Evolutionary conservation across 1,140 invertebrate species (phyloP).

Genomic region (Bombus turneri): DNA sequence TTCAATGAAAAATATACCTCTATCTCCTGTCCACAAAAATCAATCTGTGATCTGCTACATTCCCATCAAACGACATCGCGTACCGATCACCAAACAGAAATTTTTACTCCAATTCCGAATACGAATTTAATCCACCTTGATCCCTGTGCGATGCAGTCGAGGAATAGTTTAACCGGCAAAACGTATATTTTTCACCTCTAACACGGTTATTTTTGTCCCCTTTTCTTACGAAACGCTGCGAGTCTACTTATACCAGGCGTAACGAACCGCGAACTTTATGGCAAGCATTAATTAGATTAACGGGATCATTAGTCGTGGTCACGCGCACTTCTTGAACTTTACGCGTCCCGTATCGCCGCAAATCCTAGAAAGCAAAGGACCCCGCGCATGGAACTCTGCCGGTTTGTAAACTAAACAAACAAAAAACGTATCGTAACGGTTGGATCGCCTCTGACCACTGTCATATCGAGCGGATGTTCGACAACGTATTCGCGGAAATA

Average conservation of each 20-base stretch:
- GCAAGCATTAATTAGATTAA: conserved; percentile 65
- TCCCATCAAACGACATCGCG: background rate
- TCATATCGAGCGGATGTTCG: background rate
- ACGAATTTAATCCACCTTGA: background rate
- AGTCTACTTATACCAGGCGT: conserved; percentile 19
- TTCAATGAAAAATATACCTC: background rate
- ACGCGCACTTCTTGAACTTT: conserved; percentile 24
- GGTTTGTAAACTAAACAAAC: background rate
- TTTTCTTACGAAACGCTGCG: background rate
- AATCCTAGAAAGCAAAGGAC: conserved; percentile 22
- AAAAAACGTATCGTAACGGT: background rate
- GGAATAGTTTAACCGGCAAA: background rate
- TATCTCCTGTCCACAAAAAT: background rate
- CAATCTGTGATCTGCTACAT: background rate
- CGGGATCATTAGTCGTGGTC: conserved; percentile 61
- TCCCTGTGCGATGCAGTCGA: background rate
- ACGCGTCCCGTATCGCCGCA: conserved; percentile 37
- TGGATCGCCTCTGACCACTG: background rate
- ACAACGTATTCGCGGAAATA: background rate
- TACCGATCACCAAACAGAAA: background rate
- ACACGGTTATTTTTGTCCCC: conserved; percentile 23
- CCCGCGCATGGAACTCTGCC: background rate
- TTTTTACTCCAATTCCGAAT: background rate
- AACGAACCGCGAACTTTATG: conserved; percentile 50
- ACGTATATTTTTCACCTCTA: background rate